Evolutionary conservation across 2,888 invertebrate genomes (phyloP).

Genomic region (Leucania comma): DNA sequence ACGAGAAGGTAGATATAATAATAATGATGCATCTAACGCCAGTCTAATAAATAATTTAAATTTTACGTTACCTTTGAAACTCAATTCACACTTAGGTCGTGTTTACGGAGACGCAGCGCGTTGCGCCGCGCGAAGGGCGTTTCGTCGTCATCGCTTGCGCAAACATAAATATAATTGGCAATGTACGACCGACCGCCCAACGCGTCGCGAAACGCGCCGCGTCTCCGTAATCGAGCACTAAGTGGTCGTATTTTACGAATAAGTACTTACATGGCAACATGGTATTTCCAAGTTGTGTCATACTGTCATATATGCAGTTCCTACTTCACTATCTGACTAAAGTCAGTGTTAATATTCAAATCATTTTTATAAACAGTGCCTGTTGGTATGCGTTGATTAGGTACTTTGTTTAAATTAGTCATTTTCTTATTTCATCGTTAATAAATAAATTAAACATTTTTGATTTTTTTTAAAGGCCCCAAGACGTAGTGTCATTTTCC

Average conservation of each 20-base stretch:
- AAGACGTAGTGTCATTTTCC: background rate
- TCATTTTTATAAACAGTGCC: background rate
- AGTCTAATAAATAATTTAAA: background rate
- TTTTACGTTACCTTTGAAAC: background rate
- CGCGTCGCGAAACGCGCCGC: too few species aligned
- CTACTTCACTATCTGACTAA: background rate
- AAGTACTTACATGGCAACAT: background rate
- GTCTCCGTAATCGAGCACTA: too few species aligned
- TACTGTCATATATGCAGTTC: background rate
- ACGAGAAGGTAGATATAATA: background rate
- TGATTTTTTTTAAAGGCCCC: background rate
- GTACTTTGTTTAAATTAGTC: background rate
- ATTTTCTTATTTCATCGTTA: slow-evolving; percentile 16
- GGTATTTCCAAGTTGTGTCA: slow-evolving; percentile 16
- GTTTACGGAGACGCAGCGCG: too few species aligned
- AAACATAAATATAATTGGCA: too few species aligned
- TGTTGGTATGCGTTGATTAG: background rate
- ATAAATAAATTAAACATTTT: background rate
- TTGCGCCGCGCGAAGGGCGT: too few species aligned
- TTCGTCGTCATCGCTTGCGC: too few species aligned
- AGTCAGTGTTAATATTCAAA: too few species aligned
- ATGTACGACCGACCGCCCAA: too few species aligned
- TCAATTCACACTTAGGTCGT: slow-evolving; percentile 9
- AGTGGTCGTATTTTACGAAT: slow-evolving; percentile 1
- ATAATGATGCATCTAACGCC: background rate